Conservation (phyloP, 2,113 vertebrate genomes). For the Baryphthengus martii region DNA sequence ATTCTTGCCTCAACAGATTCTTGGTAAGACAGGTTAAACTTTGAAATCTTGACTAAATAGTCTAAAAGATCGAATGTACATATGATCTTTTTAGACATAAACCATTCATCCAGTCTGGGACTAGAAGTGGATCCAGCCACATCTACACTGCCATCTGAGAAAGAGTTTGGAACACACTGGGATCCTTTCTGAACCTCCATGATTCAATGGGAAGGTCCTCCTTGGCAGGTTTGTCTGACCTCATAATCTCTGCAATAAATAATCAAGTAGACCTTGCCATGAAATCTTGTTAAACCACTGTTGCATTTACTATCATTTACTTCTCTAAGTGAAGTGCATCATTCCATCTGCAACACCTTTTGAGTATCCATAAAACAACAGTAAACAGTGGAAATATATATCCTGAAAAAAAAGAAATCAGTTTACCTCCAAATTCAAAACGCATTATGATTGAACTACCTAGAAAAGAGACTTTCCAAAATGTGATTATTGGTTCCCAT, state of each 20-base stretch:
- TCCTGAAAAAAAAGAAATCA: neutral
- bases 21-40: neutral
- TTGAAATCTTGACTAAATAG: neutral
- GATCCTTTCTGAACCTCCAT: neutral
- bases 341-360: neutral
- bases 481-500: neutral
- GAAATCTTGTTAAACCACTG: neutral
- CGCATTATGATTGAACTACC: accelerated
- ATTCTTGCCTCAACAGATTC: neutral
- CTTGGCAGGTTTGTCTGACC: neutral
- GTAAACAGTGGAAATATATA: neutral
- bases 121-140: neutral
- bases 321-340: neutral
- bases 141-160: neutral
- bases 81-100: neutral
- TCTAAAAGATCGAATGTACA: neutral
- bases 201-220: neutral
- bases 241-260: neutral
- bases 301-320: too few species aligned
- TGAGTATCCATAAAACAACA: neutral
- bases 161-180: neutral
- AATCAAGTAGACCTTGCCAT: neutral
- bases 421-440: neutral
- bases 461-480: neutral
- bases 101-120: neutral